Conservation (phyloP, 2,797 vertebrate genomes). For the Basileuterus tristriatus region DNA sequence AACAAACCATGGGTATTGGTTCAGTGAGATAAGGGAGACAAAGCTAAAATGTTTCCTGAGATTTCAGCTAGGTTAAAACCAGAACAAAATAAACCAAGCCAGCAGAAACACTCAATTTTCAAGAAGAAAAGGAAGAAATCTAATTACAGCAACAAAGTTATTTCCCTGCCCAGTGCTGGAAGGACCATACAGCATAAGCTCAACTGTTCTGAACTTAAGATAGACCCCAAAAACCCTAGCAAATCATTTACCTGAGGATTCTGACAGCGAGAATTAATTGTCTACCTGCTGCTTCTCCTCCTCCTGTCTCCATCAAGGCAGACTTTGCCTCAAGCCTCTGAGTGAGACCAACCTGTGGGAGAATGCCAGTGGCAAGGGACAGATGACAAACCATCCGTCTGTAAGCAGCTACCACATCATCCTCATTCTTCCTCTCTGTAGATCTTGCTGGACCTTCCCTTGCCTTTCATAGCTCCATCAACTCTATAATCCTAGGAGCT, state of each 20-base stretch:
- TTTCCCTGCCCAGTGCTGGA: not conserved
- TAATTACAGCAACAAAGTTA: not conserved
- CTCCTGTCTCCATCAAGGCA: not conserved
- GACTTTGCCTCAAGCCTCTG: not conserved
- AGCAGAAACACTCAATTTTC: not conserved
- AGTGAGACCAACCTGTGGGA: fast-evolving
- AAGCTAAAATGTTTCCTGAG: not conserved
- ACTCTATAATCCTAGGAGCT: not conserved
- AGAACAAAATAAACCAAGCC: not conserved
- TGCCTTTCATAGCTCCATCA: not conserved
- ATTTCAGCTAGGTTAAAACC: not conserved
- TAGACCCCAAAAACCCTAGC: not conserved
- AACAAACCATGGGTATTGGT: not conserved
- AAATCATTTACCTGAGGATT: not conserved
- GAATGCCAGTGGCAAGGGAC: not conserved
- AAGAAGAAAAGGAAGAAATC: not conserved
- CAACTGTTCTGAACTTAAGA: not conserved
- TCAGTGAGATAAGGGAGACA: not conserved
- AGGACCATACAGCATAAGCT: not conserved
- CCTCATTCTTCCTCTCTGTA: not conserved
- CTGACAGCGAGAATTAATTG: not conserved
- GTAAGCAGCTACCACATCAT: fast-evolving
- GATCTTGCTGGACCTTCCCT: not conserved
- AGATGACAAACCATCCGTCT: fast-evolving
- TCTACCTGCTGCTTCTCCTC: not conserved